Evolutionary conservation across 2,113 vertebrate species (phyloP).

Genomic region (Lethenteron reissneri): DNA sequence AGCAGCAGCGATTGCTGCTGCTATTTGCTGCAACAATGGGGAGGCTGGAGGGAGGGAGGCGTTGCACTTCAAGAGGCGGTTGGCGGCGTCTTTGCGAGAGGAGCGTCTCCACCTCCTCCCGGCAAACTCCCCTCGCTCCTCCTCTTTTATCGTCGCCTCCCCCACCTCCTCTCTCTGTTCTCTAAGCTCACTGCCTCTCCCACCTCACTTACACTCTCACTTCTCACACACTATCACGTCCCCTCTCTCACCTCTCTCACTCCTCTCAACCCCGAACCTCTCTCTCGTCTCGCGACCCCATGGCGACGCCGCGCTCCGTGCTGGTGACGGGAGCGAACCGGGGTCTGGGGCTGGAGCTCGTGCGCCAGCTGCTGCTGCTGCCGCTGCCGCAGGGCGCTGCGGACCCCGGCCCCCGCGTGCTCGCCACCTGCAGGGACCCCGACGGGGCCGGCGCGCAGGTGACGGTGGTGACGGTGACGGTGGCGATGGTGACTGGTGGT

Average conservation of each 20-base stretch:
- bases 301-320: conserved; percentile 8
- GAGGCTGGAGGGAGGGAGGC: too few relatives aligned
- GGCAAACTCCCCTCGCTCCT: neutral
- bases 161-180: neutral
- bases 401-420: conserved; percentile 14
- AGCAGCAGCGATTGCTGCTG: too few relatives aligned
- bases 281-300: neutral
- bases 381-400: neutral
- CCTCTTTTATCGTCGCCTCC: neutral
- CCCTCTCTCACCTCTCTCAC: neutral
- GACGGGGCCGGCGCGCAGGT: conserved; percentile 18
- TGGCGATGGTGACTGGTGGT: too few relatives aligned
- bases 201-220: neutral
- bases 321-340: conserved; percentile 23
- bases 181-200: neutral
- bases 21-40: too few relatives aligned
- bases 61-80: too few relatives aligned
- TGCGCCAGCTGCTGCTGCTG: conserved; percentile 15
- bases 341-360: conserved; percentile 21
- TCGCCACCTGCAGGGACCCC: conserved; percentile 22
- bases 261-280: neutral
- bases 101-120: neutral
- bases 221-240: neutral
- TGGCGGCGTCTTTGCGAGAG: too few relatives aligned
- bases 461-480: too few relatives aligned